phyloP scores from a whole-genome alignment of 2,113 vertebrate species.

The Axis porcinus region DNA sequence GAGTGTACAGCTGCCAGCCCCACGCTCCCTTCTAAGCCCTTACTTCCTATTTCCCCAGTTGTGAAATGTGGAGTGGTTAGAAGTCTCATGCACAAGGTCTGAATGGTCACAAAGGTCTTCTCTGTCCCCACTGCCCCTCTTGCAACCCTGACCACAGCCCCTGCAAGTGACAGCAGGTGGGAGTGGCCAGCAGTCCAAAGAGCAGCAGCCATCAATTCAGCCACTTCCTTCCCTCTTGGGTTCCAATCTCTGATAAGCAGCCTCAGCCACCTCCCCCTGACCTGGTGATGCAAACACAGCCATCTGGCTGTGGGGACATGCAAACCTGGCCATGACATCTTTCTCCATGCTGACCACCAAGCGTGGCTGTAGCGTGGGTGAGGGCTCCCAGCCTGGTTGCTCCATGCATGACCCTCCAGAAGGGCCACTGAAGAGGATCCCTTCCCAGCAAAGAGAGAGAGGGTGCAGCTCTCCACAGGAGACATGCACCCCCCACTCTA shows the following conservation, averaged over 20 bases:
- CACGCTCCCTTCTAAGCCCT: neutral
- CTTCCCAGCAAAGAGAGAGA: neutral
- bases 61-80: neutral
- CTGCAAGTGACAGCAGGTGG: neutral
- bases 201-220: neutral
- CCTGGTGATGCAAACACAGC: neutral
- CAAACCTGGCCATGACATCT: neutral
- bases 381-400: neutral
- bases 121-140: neutral
- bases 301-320: too few species aligned
- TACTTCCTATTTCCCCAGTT: neutral
- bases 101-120: neutral
- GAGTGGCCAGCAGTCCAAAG: neutral
- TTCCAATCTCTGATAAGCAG: neutral
- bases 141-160: neutral
- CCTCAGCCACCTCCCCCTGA: too few species aligned
- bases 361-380: neutral
- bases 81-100: neutral
- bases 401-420: neutral
- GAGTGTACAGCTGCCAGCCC: neutral
- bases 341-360: neutral
- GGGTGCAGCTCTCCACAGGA: neutral
- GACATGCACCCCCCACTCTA: neutral
- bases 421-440: neutral
- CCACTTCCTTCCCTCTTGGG: conserved; percentile 31